Conservation (phyloP, 2,113 vertebrate genomes). For the Pionites leucogaster region DNA sequence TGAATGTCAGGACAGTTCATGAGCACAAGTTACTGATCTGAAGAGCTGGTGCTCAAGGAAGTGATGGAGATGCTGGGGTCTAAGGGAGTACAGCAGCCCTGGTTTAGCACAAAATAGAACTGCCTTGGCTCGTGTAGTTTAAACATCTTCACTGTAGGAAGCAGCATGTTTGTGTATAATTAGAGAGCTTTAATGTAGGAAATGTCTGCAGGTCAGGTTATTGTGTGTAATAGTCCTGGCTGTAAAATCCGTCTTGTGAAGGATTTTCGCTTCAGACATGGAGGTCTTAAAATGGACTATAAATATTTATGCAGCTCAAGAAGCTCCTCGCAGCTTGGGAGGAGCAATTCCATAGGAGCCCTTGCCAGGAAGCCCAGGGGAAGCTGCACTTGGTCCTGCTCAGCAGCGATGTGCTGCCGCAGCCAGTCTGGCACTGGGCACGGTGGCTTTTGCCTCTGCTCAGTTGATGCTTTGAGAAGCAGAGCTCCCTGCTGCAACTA, state of each 20-base stretch:
- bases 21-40: neutral
- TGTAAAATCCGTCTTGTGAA: slow-evolving; percentile 12
- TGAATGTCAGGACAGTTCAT: neutral
- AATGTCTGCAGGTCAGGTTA: neutral
- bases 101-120: neutral
- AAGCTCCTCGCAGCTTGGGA: neutral
- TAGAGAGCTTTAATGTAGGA: neutral
- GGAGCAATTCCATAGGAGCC: neutral
- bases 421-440: neutral
- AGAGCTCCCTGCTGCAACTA: neutral
- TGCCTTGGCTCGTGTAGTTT: neutral
- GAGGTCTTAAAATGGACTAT: neutral
- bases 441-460: neutral
- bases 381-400: neutral
- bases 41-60: neutral
- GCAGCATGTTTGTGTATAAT: slow-evolving; percentile 11
- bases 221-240: neutral
- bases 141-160: slow-evolving; percentile 39
- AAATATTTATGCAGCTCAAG: slow-evolving; percentile 29
- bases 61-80: neutral
- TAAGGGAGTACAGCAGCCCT: neutral
- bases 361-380: neutral
- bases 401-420: rapidly evolving
- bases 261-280: neutral
- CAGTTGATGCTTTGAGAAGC: neutral